Evolutionary conservation across 35 echinoderm and acorn worm genomes (phyloP), one percentile per base, ranked within the genome.

Genomic region (Lytechinus pictus): DNA sequence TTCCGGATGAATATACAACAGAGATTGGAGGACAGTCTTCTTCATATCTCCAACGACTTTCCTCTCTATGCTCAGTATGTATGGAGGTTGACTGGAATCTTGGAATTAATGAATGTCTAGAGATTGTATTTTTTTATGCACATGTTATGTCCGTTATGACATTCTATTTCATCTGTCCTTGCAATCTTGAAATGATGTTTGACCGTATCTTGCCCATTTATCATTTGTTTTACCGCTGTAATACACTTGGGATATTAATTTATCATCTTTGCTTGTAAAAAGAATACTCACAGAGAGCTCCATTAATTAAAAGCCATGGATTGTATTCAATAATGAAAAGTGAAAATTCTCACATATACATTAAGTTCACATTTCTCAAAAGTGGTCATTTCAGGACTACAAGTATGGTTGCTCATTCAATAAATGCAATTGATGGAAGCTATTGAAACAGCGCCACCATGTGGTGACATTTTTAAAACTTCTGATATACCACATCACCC

Each of bases 11-110:
- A 91, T 9, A 10, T 96, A 53, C 90, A 94, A 27, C 94, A 95
- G 10, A 57, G 56, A 21, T 61, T 98, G 27, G 94, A 98, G 52
- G 94, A 95, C 55, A 61, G 96, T 60, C 57, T 95, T 1, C 92
- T 98, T 60, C 96, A 98, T 58, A 92, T 98, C 28, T 97, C 96
- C 12, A 54, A 96, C 52, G 92, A 95, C 21, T 96, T 96, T 27
- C 96, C 97, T 27, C 94, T 98, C n/a, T 98, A 94, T 86, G 92
- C 94, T 90, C 97, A 98, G 61, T 95, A 96, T 90, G 91, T 96
- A 54, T 98, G 97, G 97, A 96, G 95, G 52, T 79, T 98, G 19
- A 66, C 95, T 28, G 91, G 96, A 86, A 93, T 94, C 27, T 52
- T 98, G 4, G 97, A 98, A 86, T 92, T 96, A 33, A 94, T 96